phyloP scores from a whole-genome alignment of 2,797 vertebrate genomes.

The Carcharodon carcharias region DNA sequence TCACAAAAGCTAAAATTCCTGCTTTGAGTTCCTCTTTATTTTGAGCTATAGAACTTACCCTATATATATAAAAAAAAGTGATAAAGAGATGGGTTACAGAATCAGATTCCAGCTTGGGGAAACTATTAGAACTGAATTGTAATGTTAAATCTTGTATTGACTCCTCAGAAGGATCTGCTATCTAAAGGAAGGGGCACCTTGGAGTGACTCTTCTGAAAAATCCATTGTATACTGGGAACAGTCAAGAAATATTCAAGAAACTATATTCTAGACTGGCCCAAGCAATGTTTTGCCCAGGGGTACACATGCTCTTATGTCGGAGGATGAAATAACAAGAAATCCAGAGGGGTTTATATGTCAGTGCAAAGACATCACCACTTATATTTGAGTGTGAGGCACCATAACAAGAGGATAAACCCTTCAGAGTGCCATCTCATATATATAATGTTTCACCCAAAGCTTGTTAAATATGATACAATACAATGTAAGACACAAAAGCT shows the following conservation, averaged over 20 bases:
- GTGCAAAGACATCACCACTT: not conserved
- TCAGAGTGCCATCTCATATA: not conserved
- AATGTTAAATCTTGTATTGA: not conserved
- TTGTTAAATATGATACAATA: not conserved
- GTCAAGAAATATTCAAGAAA: not conserved
- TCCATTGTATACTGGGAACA: not conserved
- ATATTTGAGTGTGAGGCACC: not conserved
- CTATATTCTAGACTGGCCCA: not conserved
- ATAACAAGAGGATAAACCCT: not conserved
- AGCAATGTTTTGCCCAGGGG: not conserved
- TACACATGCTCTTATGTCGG: no score
- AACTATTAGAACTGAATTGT: not conserved
- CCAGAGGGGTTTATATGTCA: not conserved
- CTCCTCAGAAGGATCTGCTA: not conserved
- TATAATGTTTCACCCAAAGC: not conserved
- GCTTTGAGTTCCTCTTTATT: not conserved
- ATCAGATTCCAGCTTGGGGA: not conserved
- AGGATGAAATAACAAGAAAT: not conserved
- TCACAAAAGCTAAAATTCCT: not conserved
- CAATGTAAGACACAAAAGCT: not conserved
- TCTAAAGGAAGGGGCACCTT: not conserved
- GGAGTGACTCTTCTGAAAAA: not conserved
- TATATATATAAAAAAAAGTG: not conserved
- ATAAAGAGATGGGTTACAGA: not conserved
- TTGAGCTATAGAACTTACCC: not conserved